Evolutionary conservation across 1,140 invertebrate species (phyloP), one percentile per base, ranked within the genome.

Genomic region (Drosophila hydei): DNA sequence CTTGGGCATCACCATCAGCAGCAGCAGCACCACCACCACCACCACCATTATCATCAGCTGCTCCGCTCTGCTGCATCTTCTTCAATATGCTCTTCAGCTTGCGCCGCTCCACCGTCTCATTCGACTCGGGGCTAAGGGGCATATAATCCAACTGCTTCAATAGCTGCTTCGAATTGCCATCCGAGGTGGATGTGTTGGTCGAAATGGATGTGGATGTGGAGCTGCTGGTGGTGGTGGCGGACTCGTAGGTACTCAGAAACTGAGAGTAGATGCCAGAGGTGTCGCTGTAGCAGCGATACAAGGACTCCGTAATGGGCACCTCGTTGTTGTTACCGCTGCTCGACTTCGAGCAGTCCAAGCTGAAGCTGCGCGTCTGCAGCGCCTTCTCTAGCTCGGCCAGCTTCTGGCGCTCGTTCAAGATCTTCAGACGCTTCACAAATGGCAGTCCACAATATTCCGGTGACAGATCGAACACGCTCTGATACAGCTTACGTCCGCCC

Each of bases 351-450:
- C 94, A 96, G 72, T 97, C 96, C 78, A 97, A 92, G 79, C 96
- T 96, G 23, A 95, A 95, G 90, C 96, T 97, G 55, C 96, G 92
- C 27, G 94, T 93, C 83, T 94, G 94, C 1, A 95, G 94, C 2
- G 94, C 95, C 74, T 94, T 94, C 83, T 97, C 95, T 23, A 97
- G 90, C 87, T 97, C 96, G 14, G 95, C 96, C 33, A 97, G 91
- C 92, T 97, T 97, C 89, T 97, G 96, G 12, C 96, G 93, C 91
- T 97, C 96, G 89, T 97, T 97, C 12, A 97, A 92, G 58, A 97
- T 97, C 92, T 97, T 97, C 38, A 97, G 90, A 73, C 96, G 96
- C 92, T 97, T 97, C 1, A 97, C 96, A 81, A 97, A 97, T 0
- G 96, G 96, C 48, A 97, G 88, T n/a, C 96, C 95, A 25, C 95